phyloP scores from a whole-genome alignment of 1,140 invertebrate genomes.

The Harpegnathos saltator region DNA sequence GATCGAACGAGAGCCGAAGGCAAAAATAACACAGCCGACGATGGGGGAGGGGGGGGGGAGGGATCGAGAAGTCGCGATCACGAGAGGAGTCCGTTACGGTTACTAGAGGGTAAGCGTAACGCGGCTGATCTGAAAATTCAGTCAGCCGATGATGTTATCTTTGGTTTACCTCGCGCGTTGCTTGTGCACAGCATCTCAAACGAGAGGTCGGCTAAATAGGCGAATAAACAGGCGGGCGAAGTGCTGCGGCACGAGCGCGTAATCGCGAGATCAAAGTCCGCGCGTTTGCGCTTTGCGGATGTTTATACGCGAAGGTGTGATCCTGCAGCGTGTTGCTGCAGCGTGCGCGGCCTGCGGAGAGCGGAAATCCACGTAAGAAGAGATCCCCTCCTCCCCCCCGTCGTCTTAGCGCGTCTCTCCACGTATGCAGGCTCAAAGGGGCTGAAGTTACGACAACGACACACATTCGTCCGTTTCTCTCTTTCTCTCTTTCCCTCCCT shows the following conservation, averaged over 20 bases:
- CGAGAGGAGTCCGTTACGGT: too few species aligned
- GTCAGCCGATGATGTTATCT: conserved; percentile 12
- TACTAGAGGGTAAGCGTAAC: neutral
- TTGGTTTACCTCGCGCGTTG: conserved; percentile 7
- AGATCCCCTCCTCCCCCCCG: too few species aligned
- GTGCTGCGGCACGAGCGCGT: neutral
- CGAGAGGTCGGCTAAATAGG: conserved; percentile 20
- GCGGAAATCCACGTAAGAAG: conserved; percentile 30
- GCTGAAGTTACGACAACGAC: conserved; percentile 61
- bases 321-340: too few species aligned
- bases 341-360: neutral
- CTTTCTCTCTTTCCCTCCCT: neutral
- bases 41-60: too few species aligned
- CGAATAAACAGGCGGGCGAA: conserved; percentile 1
- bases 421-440: conserved; percentile 56
- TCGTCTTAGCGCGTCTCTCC: neutral
- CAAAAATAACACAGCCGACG: too few species aligned
- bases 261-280: conserved; percentile 18
- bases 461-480: conserved; percentile 55
- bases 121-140: conserved; percentile 35
- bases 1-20: neutral
- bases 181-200: conserved; percentile 3
- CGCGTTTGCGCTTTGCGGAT: neutral
- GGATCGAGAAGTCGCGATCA: too few species aligned
- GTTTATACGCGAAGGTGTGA: neutral